A percentile compares a stretch with the other conserved stretches of the same genome.
phyloP scores from a whole-genome alignment of 1,140 invertebrate species.

The Hypsibius dujardini region DNA sequence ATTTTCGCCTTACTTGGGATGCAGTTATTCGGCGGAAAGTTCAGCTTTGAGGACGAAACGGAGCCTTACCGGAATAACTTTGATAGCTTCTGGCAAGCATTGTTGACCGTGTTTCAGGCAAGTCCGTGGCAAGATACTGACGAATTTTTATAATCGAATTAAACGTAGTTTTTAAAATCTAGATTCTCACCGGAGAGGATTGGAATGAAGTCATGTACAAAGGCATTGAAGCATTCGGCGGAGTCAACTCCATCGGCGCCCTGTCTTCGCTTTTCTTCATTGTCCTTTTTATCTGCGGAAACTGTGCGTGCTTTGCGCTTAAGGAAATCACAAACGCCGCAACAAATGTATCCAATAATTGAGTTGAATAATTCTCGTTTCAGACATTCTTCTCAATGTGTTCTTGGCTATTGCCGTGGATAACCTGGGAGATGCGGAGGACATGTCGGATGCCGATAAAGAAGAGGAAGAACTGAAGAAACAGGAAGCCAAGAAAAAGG shows the following conservation, averaged over 20 bases:
- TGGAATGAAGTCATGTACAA: constrained; percentile 99
- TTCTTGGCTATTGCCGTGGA: constrained; percentile 99
- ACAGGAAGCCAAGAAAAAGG: neutral
- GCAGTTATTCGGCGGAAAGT: constrained; percentile 47
- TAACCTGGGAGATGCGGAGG: constrained; percentile 95
- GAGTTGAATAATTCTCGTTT: constrained; percentile 21
- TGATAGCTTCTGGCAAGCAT: constrained; percentile 43
- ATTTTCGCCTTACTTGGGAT: constrained; percentile 94
- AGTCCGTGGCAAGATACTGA: constrained; percentile 12
- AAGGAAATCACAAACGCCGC: neutral
- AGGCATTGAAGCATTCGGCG: constrained; percentile 85
- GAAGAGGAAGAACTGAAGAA: constrained; percentile 39
- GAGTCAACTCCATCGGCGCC: constrained; percentile 64
- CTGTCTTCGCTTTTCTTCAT: constrained; percentile 93
- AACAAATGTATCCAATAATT: neutral
- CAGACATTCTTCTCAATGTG: constrained; percentile 91
- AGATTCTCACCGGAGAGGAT: constrained; percentile 98
- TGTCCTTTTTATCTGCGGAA: constrained; percentile 96
- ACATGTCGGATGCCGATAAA: constrained; percentile 75
- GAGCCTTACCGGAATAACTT: constrained; percentile 43
- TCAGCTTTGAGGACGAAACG: constrained; percentile 37
- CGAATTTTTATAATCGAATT: no score
- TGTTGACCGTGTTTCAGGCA: constrained; percentile 48
- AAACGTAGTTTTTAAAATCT: constrained; percentile 25
- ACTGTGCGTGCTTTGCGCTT: constrained; percentile 48